These are phyloP conservation scores for Drosophila triauraria DNA, from an alignment of 1,140 invertebrate genomes.

Conservation along the genomic window DNA sequence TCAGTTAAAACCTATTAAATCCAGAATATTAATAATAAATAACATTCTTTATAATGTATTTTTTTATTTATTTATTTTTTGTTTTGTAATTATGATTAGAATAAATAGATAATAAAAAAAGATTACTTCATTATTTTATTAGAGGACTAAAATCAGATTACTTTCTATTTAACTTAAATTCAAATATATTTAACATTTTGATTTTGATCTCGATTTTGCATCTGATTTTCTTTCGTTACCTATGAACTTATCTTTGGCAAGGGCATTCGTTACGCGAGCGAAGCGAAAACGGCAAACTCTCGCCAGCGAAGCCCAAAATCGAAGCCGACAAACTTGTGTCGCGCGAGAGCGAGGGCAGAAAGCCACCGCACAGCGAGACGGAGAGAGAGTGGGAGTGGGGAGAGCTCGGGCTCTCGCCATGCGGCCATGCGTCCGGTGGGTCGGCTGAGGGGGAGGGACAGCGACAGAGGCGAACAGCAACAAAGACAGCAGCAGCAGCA, in stretches of 20 bases:
- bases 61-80: too few species aligned
- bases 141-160: neutral
- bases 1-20: too few species aligned
- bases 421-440: neutral
- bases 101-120: too few species aligned
- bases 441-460: neutral
- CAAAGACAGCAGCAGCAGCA: constrained; percentile 22
- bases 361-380: constrained; percentile 4
- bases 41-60: too few species aligned
- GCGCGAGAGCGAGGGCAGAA: constrained; percentile 24
- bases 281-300: neutral
- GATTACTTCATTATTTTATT: too few species aligned
- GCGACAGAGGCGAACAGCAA: constrained; percentile 11
- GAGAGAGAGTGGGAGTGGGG: neutral
- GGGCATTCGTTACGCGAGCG: constrained; percentile 10
- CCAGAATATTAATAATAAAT: too few species aligned
- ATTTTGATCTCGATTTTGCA: neutral
- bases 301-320: constrained; percentile 44
- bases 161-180: neutral
- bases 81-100: too few species aligned
- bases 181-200: neutral
- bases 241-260: neutral
- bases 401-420: constrained; percentile 23
- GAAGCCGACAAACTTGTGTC: constrained; percentile 55
- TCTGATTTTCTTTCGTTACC: neutral